These are phyloP conservation scores for Drosophila obscura DNA, from an alignment of 1,140 invertebrate species.

Conservation along the genomic window DNA sequence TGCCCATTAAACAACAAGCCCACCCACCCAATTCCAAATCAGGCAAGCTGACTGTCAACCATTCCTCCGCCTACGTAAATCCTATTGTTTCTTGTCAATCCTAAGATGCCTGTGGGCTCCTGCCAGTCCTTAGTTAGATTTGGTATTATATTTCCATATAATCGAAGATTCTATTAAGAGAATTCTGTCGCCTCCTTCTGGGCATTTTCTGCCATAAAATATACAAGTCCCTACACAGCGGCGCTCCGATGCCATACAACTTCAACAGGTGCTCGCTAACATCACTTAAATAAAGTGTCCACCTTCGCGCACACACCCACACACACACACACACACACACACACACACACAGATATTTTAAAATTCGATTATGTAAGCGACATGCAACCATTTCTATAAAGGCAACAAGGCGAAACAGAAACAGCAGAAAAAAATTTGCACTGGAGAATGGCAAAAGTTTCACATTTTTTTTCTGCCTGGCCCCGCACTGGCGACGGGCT, in stretches of 20 bases:
- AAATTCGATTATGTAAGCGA: conserved; percentile 71
- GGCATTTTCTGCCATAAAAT: too few species aligned
- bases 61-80: background rate
- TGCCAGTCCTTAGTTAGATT: background rate
- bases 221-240: too few species aligned
- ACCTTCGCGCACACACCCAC: background rate
- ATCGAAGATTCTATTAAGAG: too few species aligned
- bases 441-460: conserved; percentile 64
- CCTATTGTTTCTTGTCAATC: conserved; percentile 8
- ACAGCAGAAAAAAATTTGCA: conserved; percentile 18
- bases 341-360: conserved; percentile 35
- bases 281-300: conserved; percentile 59
- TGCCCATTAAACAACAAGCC: too few species aligned
- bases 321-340: background rate
- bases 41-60: too few species aligned
- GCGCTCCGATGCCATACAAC: background rate
- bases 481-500: conserved; percentile 28
- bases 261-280: conserved; percentile 49
- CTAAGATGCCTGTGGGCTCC: background rate
- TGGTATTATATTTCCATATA: too few species aligned
- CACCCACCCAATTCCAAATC: too few species aligned
- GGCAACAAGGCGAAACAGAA: conserved; percentile 8
- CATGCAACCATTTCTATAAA: conserved; percentile 47
- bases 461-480: conserved; percentile 39
- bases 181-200: too few species aligned